Percentiles rank a stretch among this genome's conserved stretches.
Evolutionary conservation across 2,888 invertebrate genomes (phyloP).

Genomic region (Serrognathus titanus): DNA sequence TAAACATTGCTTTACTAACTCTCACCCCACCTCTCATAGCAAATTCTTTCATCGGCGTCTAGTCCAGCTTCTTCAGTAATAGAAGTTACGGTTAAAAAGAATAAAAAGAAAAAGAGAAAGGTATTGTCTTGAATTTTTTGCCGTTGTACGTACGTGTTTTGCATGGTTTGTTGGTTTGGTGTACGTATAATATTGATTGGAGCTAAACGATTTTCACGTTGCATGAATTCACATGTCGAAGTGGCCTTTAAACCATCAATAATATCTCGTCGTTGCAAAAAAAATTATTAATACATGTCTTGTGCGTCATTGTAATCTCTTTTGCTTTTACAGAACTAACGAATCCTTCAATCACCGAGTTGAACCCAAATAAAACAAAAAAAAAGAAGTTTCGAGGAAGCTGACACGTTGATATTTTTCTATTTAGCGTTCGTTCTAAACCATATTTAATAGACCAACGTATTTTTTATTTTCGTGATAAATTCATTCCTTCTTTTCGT

Average conservation of each 20-base stretch:
- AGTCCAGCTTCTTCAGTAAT: constrained; percentile 33
- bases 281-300: neutral
- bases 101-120: constrained; percentile 38
- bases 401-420: constrained; percentile 14
- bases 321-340: constrained; percentile 13
- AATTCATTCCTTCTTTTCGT: constrained; percentile 17
- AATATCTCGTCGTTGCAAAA: too few relatives aligned
- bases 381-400: neutral
- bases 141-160: constrained; percentile 1
- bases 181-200: neutral
- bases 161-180: neutral
- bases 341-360: constrained; percentile 1
- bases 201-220: neutral
- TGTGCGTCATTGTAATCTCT: neutral
- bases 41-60: constrained; percentile 31
- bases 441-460: neutral
- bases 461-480: constrained; percentile 17
- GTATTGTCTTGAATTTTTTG: constrained; percentile 19
- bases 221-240: too few relatives aligned
- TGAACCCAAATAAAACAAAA: neutral
- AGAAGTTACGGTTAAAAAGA: constrained; percentile 32
- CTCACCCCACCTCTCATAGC: constrained; percentile 14
- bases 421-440: constrained; percentile 12
- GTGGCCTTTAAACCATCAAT: too few relatives aligned
- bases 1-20: constrained; percentile 6